Evolutionary conservation across 2,113 vertebrate species (phyloP), one percentile per base, ranked within the genome.

Genomic region (Entelurus aequoreus): DNA sequence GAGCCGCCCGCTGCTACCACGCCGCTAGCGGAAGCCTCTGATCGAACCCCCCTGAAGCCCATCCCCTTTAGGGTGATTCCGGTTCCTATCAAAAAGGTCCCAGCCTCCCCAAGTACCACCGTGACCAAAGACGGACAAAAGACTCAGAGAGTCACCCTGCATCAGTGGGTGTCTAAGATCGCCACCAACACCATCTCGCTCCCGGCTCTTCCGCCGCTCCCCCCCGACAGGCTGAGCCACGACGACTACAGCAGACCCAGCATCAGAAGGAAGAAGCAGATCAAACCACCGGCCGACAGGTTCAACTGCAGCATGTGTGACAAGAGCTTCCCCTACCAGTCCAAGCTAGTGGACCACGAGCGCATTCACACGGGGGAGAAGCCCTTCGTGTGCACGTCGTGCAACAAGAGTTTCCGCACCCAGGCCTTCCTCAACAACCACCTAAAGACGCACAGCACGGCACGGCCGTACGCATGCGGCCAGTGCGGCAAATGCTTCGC

Each of bases 301-400:
- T 87, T 62, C 28, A 63, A 64, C 1, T 89, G 87, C 56, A 38
- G n/a, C 0, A 75, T 84, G 36, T 89, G 87, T 9, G 84, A 85
- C 7, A 88, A 87, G 66, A 77, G 69, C 55, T 89, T 89, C 67
- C 79, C 86, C 0, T 89, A 89, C 37, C 83, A 83, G 66, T 89
- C 87, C 62, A 84, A 85, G 62, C 80, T 89, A 0, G 51, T 74
- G 50, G 86, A 89, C 59, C 87, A 89, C 14, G 80, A 84, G 78
- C 86, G 87, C 67, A 84, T 89, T 37, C 87, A 89, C 12, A 89
- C 87, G 0, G 87, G 87, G 0, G 87, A 89, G 70, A 89, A 88
- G 63, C 86, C 87, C 0, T 89, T 81, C 40, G 9, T 70, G 3
- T 89, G 87, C 76, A 64, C 86, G 0, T 82, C 83, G 0, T 89